phyloP scores from a whole-genome alignment of 2,797 vertebrate genomes.

The Sebastes flavidus region DNA sequence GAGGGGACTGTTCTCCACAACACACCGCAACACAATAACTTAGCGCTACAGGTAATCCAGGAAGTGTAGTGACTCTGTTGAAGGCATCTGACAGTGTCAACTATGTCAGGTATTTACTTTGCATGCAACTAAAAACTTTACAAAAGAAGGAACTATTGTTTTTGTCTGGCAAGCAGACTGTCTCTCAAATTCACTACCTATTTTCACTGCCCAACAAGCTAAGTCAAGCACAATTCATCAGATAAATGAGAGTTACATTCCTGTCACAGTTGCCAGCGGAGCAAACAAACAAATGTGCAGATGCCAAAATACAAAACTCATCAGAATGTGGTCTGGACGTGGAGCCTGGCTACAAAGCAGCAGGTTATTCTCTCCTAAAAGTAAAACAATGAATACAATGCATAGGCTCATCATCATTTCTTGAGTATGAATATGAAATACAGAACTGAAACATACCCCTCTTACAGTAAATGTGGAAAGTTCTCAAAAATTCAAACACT shows the following conservation, averaged over 20 bases:
- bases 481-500: not conserved
- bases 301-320: not conserved
- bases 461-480: not conserved
- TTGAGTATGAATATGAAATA: not conserved
- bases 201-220: not conserved
- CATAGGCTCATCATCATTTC: not conserved
- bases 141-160: not conserved
- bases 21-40: not conserved
- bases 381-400: not conserved
- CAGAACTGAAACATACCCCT: slow-evolving; percentile 15
- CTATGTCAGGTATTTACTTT: not conserved
- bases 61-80: not conserved
- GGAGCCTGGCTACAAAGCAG: not conserved
- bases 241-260: not conserved
- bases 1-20: not conserved
- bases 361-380: not conserved
- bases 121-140: not conserved
- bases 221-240: not conserved
- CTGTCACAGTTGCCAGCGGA: too few species aligned
- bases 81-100: not conserved
- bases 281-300: not conserved
- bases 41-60: not conserved
- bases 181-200: not conserved
- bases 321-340: not conserved
- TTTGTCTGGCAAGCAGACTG: not conserved